Evolutionary conservation across 2,113 vertebrate species (phyloP).

Genomic region (Brevimyrus niger): DNA sequence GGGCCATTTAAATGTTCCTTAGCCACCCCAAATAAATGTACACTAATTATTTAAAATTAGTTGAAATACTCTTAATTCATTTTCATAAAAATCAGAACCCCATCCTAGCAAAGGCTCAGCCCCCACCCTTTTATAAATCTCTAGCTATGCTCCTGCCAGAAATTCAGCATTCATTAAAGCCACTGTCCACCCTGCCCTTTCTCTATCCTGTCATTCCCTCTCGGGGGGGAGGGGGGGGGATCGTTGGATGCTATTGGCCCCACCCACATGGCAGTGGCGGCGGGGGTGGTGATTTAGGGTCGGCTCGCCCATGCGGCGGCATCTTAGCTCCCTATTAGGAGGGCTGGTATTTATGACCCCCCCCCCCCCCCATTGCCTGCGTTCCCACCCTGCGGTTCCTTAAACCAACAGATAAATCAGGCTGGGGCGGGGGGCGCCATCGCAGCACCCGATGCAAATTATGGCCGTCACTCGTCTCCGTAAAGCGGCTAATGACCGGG

Average conservation of each 20-base stretch:
- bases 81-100: not conserved
- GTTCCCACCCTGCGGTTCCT: constrained; percentile 29
- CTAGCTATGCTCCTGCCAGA: not conserved
- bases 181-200: not conserved
- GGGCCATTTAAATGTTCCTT: not conserved
- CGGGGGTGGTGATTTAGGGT: constrained; percentile 41
- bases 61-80: not conserved
- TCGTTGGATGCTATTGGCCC: constrained; percentile 2
- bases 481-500: constrained; percentile 46
- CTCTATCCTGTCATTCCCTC: not conserved
- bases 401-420: constrained; percentile 54
- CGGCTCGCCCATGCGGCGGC: constrained; percentile 37
- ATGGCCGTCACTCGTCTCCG: constrained; percentile 40
- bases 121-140: not conserved
- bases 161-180: not conserved
- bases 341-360: constrained; percentile 39
- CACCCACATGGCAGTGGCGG: not conserved
- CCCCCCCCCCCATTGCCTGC: constrained; percentile 2
- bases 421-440: constrained; percentile 21
- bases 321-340: constrained; percentile 53
- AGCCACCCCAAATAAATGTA: not conserved
- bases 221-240: not conserved
- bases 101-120: not conserved
- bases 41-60: not conserved
- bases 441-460: constrained; percentile 47